Base-by-base conservation (phyloP, 1,140 invertebrate species). In the Manduca sexta region DNA sequence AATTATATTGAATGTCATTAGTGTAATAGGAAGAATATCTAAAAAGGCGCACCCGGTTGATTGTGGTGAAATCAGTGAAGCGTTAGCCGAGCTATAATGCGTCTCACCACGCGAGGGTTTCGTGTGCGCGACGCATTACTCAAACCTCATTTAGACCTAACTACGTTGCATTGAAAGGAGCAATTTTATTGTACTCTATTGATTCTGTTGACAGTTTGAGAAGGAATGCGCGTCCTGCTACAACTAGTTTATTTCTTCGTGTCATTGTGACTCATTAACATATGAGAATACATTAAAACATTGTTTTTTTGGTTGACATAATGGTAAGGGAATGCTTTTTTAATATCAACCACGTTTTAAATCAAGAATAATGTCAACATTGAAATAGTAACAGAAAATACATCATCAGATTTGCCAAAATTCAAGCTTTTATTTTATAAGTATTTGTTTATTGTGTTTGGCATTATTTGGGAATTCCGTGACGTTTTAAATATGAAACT, bases 71-170 rank as follows among this genome's bases (percentile, higher is more conserved):
- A 51, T 59, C 48, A 54, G 10, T 44, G 46, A 61, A 59, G 55
- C 48, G 47, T 29, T 14, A 40, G 12, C 50, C 41, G 46, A 51
- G 72, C 56, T 69, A 69, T 75, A 82, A 74, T 79, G 74, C 64
- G 53, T 64, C 45, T 53, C 39, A 49, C 73, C 78, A 82, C 78
- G 78, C 76, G 58, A 80, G 52, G 51, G 62, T 66, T 72, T 74
- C 79, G 79, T 83, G 79, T 73, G 61, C 56, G 30, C 45, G 52
- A 29, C 43, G 64, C 76, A 83, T 83, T 79, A 83, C 79, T 83
- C 79, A 80, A 79, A 71, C 68, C 79, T 83, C 79, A 83, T 83
- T 83, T 83, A 77, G 66, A 74, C 52, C 68, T 80, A 80, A 76
- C 76, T 76, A 76, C 66, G 64, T 60, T 59, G 73, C 74, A 83